Conservation (phyloP, 2,888 invertebrate species). For the Caenorhabditis imperialis region DNA sequence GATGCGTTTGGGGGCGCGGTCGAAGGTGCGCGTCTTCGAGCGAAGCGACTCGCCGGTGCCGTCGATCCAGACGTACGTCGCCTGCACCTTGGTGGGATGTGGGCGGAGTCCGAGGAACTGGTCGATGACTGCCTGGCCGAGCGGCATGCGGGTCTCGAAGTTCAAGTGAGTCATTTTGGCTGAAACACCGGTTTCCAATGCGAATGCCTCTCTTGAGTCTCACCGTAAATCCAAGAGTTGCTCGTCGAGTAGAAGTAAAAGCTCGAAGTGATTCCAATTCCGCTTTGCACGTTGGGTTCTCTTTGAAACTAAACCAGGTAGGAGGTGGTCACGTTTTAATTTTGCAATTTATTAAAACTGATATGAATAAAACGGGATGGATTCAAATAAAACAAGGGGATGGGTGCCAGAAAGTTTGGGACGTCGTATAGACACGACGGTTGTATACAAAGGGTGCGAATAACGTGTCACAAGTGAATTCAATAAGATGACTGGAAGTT, state of each 20-base stretch:
- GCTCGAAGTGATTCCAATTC: background rate
- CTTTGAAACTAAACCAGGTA: background rate
- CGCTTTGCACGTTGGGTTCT: background rate
- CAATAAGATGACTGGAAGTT: conserved; percentile 34
- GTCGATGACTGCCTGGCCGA: conserved; percentile 61
- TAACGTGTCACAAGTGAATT: too few species aligned
- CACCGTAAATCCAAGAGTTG: background rate
- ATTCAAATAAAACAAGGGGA: too few species aligned
- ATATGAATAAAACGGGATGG: too few species aligned
- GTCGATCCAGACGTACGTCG: conserved; percentile 94
- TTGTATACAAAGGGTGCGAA: too few species aligned
- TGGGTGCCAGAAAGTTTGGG: too few species aligned
- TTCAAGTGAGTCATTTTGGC: conserved; percentile 55
- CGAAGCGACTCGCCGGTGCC: conserved; percentile 91
- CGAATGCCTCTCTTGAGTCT: too few species aligned
- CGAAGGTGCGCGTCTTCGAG: conserved; percentile 89
- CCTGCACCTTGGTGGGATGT: conserved; percentile 79
- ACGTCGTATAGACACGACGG: too few species aligned
- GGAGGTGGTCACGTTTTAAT: background rate
- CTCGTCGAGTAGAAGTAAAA: conserved; percentile 3
- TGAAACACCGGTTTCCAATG: too few species aligned
- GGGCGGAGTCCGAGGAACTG: conserved; percentile 64
- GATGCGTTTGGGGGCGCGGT: conserved; percentile 85
- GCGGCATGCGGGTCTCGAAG: conserved; percentile 60
- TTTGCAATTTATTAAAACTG: too few species aligned